phyloP scores from a whole-genome alignment of 2,797 vertebrate species.

The Geotrypetes seraphini region DNA sequence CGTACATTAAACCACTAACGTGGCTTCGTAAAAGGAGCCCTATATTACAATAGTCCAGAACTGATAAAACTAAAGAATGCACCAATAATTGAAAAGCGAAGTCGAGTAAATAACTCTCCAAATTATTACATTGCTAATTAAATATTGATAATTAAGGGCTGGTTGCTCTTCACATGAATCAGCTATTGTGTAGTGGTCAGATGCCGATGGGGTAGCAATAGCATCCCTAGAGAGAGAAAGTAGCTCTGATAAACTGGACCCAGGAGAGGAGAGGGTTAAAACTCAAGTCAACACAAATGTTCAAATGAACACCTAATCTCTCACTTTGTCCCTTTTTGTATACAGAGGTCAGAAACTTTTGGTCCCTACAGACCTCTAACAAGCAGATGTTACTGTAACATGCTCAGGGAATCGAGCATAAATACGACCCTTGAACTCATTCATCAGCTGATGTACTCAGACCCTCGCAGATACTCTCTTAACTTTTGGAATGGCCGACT shows the following conservation, averaged over 20 bases:
- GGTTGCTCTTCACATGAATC: too few relatives aligned
- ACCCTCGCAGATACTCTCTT: constrained; percentile 90
- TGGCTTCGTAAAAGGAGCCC: too few relatives aligned
- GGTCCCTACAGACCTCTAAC: constrained; percentile 74
- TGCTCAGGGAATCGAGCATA: constrained; percentile 78
- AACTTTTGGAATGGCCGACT: constrained; percentile 82
- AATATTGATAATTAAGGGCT: too few relatives aligned
- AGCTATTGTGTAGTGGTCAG: too few relatives aligned
- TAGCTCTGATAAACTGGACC: constrained; percentile 23
- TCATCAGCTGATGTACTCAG: constrained; percentile 87
- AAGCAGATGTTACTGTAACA: constrained; percentile 98
- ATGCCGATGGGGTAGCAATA: too few relatives aligned
- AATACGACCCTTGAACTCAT: constrained; percentile 81
- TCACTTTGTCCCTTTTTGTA: constrained; percentile 38
- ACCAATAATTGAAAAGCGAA: too few relatives aligned
- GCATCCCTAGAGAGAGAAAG: constrained; percentile 39
- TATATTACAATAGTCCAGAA: too few relatives aligned
- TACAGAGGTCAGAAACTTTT: constrained; percentile 71
- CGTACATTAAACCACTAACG: too few relatives aligned
- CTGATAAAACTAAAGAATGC: too few relatives aligned
- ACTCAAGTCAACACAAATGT: constrained; percentile 45
- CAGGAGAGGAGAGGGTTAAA: constrained; percentile 29
- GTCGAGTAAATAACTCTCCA: too few relatives aligned
- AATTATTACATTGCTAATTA: too few relatives aligned
- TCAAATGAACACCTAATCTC: constrained; percentile 60